Percentiles rank a stretch among this genome's conserved stretches.
phyloP scores from a whole-genome alignment of 2,113 vertebrate genomes.

The Lepus timidus region DNA sequence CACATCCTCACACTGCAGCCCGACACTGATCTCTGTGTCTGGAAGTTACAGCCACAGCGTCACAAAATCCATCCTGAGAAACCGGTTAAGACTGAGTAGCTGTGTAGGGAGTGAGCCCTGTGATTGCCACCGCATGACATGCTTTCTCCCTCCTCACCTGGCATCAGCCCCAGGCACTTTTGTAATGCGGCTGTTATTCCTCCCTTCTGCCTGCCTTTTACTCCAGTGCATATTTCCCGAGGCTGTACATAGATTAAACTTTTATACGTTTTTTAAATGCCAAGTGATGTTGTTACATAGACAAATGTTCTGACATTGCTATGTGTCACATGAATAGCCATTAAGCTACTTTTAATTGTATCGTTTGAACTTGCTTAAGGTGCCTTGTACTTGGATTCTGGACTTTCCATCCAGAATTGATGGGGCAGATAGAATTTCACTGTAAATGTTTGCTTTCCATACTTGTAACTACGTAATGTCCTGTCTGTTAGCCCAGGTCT shows the following conservation, averaged over 20 bases:
- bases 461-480: background rate
- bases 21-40: background rate
- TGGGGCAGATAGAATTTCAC: background rate
- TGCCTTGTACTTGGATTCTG: background rate
- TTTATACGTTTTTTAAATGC: constrained; percentile 62
- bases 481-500: background rate
- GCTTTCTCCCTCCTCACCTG: background rate
- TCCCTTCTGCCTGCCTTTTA: background rate
- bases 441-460: background rate
- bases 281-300: background rate
- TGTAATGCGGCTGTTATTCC: background rate
- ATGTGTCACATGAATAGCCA: background rate
- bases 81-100: background rate
- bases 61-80: background rate
- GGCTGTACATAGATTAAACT: constrained; percentile 33
- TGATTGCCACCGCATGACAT: background rate
- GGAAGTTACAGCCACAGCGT: background rate
- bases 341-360: constrained; percentile 32
- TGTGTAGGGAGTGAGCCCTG: background rate
- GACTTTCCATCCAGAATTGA: background rate
- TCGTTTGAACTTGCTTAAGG: constrained; percentile 50
- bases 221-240: background rate
- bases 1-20: background rate
- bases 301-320: background rate
- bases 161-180: background rate